Evolutionary conservation across 2,888 invertebrate species (phyloP).

Genomic region (Barypeithes pellucidus): DNA sequence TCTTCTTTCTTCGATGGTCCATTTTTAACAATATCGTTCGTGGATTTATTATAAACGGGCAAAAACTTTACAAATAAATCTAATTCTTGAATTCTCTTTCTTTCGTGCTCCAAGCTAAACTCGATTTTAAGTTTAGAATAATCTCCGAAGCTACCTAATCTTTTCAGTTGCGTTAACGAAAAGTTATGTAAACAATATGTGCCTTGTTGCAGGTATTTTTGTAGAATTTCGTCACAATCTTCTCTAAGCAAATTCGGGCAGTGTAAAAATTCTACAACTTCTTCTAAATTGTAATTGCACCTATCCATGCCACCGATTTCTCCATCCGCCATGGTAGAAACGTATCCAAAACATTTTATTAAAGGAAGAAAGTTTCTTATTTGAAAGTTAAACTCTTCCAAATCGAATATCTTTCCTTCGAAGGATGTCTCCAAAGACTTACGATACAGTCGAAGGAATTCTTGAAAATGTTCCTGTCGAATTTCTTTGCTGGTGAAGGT

Average conservation of each 20-base stretch:
- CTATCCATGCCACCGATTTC: too few species aligned
- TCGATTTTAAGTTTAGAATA: conserved; percentile 59
- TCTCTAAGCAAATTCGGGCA: conserved; percentile 56
- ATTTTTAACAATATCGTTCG: conserved; percentile 50
- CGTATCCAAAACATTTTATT: conserved; percentile 25
- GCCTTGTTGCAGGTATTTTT: conserved; percentile 55
- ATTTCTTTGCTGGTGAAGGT: conserved; percentile 41
- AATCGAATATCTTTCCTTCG: neutral
- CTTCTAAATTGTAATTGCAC: conserved; percentile 10
- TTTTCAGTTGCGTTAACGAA: conserved; percentile 53
- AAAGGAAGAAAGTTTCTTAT: conserved; percentile 33
- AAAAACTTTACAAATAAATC: conserved; percentile 45
- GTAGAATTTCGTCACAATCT: conserved; percentile 59
- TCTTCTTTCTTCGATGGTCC: conserved; percentile 60
- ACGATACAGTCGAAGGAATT: conserved; percentile 43
- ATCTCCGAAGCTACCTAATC: conserved; percentile 61
- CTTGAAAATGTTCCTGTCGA: conserved; percentile 45
- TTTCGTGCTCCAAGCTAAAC: neutral
- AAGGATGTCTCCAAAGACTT: conserved; percentile 9
- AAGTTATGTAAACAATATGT: conserved; percentile 56
- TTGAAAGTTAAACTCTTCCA: conserved; percentile 18
- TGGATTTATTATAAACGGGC: conserved; percentile 42
- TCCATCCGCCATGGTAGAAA: neutral
- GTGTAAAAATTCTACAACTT: conserved; percentile 30
- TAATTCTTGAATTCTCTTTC: neutral